Conservation (phyloP, 2,113 vertebrate genomes). For the Anoplopoma fimbria region DNA sequence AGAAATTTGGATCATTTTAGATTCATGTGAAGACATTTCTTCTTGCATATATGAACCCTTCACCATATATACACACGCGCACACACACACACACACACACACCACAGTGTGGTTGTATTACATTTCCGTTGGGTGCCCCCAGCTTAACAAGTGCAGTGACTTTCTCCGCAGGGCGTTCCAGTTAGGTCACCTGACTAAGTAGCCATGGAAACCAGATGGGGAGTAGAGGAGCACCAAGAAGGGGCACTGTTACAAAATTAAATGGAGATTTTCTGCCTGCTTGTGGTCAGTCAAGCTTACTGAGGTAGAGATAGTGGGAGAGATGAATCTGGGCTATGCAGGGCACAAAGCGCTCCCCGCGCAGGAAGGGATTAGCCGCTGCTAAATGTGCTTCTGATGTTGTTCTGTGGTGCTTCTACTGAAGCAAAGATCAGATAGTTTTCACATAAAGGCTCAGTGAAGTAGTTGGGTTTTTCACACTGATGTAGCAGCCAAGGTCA, state of each 20-base stretch:
- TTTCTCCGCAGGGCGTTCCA: slow-evolving; percentile 68
- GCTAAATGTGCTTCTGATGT: slow-evolving; percentile 60
- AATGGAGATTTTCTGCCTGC: slow-evolving; percentile 83
- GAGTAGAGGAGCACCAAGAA: slow-evolving; percentile 46
- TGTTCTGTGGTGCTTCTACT: slow-evolving; percentile 35
- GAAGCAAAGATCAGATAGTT: slow-evolving; percentile 41
- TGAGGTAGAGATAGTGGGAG: slow-evolving; percentile 38
- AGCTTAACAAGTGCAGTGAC: slow-evolving; percentile 75
- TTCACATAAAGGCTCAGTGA: slow-evolving; percentile 13
- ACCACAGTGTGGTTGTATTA: slow-evolving; percentile 39
- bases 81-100: not conserved
- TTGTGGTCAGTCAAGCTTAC: slow-evolving; percentile 80
- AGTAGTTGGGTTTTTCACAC: not conserved
- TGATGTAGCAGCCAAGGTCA: slow-evolving; percentile 1
- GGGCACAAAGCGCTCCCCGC: slow-evolving; percentile 44
- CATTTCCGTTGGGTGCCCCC: slow-evolving; percentile 52
- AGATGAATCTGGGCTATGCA: slow-evolving; percentile 53
- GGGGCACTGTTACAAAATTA: slow-evolving; percentile 80
- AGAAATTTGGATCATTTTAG: not conserved
- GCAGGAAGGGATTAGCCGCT: slow-evolving; percentile 44
- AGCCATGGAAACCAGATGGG: slow-evolving; percentile 79
- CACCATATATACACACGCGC: not conserved
- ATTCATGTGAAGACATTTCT: not conserved
- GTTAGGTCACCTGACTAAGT: slow-evolving; percentile 80
- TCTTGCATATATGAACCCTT: not conserved